phyloP scores from a whole-genome alignment of 2,797 vertebrate genomes.

The Sebastes steindachneri region DNA sequence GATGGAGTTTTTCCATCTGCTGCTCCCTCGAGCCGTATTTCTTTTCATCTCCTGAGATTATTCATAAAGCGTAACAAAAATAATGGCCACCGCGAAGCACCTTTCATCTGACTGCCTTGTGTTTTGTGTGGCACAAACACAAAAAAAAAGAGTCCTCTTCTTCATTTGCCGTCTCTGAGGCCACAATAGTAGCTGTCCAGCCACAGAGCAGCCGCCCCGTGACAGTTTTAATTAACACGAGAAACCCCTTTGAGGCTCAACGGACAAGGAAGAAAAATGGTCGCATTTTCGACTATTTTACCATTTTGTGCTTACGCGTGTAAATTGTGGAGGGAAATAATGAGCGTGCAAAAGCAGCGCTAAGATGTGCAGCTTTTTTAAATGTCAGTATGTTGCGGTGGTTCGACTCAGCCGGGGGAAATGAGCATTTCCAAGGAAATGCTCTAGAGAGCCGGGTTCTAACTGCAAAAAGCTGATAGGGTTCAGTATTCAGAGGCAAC shows the following conservation, averaged over 20 bases:
- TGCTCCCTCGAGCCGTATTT: conserved; percentile 49
- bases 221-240: conserved; percentile 56
- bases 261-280: conserved; percentile 33
- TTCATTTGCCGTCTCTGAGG: conserved; percentile 30
- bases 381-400: conserved; percentile 57
- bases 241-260: conserved; percentile 36
- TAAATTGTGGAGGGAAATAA: conserved; percentile 46
- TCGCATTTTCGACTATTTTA: conserved; percentile 37
- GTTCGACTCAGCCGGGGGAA: conserved; percentile 16
- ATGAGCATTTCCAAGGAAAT: conserved; percentile 25
- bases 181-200: conserved; percentile 31
- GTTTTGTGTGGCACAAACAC: conserved; percentile 4
- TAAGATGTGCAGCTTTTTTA: conserved; percentile 57
- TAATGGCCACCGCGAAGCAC: conserved; percentile 38
- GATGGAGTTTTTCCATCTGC: conserved; percentile 62
- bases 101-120: conserved; percentile 37
- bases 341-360: conserved; percentile 19
- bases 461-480: conserved; percentile 54
- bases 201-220: conserved; percentile 1
- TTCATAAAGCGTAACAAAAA: conserved; percentile 59
- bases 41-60: conserved; percentile 62
- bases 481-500: conserved; percentile 38
- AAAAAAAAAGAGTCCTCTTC: not conserved
- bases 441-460: not conserved
- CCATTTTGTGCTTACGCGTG: conserved; percentile 36